Evolutionary conservation across 2,113 vertebrate species (phyloP), one percentile per base, ranked within the genome.

Genomic region (Machaerirhynchus nigripectus): DNA sequence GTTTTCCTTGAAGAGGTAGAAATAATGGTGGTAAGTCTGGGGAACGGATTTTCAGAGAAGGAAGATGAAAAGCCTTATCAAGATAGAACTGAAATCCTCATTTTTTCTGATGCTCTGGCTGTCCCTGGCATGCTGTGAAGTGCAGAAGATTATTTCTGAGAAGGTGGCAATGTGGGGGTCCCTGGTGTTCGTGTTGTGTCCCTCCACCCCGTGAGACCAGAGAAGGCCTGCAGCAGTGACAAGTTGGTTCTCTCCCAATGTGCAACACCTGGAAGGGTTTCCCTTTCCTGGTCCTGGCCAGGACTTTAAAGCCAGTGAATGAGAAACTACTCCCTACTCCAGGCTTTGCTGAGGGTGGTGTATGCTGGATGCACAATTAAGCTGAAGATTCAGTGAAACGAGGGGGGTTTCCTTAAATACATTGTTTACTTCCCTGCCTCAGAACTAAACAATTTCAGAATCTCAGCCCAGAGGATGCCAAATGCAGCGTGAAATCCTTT

Each of bases 401-500:
- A 90, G 46, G 65, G 9, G 30, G 12, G 4, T 60, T 88, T 92
- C 63, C 69, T 73, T 91, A 87, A 93, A 79, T 15, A 33, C 0
- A 0, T 40, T 92, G n/a, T 84, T 97, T 85, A 80, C 56, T 96
- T 81, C 80, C 44, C 6, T 47, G 11, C 23, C 46, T 95, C 39
- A 7, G 59, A 88, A 73, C 46, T 57, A 77, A 90, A 76, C 40
- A 24, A 50, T 86, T 84, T 80, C 85, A 69, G 40, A 73, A 68
- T 90, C 53, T 92, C 59, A 76, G 46, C 35, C 37, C 22, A 11
- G 35, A 88, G 61, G 46, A 69, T 46, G 70, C 26, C 46, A 86
- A 90, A 90, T 37, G 53, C 50, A 56, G 84, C 2, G 1, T 93
- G 87, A 96, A 94, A 91, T 90, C 79, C 55, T 92, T 94, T 71